Evolutionary conservation across 2,797 vertebrate species (phyloP).

Genomic region (Gephyroberyx darwinii): DNA sequence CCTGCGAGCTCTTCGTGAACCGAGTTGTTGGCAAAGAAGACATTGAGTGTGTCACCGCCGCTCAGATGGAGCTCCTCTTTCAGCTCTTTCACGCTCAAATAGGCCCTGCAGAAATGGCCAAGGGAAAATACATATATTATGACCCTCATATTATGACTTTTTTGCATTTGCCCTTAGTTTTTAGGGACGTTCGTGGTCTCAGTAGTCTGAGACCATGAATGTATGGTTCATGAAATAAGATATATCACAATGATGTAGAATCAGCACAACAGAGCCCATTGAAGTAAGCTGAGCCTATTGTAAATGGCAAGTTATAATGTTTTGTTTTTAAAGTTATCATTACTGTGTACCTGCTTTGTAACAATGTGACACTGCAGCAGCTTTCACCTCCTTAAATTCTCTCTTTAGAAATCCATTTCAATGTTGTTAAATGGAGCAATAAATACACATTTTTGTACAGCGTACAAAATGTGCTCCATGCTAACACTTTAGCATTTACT

Average conservation of each 20-base stretch:
- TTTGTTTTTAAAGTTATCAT: no score
- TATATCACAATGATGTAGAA: no score
- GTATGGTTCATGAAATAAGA: not conserved
- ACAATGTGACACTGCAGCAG: no score
- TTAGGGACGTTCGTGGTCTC: no score
- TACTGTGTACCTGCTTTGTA: no score
- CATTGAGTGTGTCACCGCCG: slow-evolving; percentile 89
- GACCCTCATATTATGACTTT: not conserved
- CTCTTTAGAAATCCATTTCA: not conserved
- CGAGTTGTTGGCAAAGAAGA: slow-evolving; percentile 95
- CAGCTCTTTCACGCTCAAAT: slow-evolving; percentile 96
- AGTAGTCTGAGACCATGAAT: not conserved
- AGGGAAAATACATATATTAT: slow-evolving; percentile 23
- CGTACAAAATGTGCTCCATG: not conserved
- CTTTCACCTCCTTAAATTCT: no score
- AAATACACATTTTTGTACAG: not conserved
- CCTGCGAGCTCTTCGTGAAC: slow-evolving; percentile 93
- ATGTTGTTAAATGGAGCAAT: not conserved
- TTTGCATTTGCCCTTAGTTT: not conserved
- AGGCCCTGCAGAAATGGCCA: slow-evolving; percentile 80
- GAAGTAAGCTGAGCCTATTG: no score
- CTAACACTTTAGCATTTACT: no score
- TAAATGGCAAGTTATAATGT: no score
- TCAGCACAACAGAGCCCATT: no score
- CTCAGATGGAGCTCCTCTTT: slow-evolving; percentile 91